These are phyloP conservation scores for Clarias platycephalus DNA, from an alignment of 2,797 vertebrate genomes.

Conservation along the genomic window DNA sequence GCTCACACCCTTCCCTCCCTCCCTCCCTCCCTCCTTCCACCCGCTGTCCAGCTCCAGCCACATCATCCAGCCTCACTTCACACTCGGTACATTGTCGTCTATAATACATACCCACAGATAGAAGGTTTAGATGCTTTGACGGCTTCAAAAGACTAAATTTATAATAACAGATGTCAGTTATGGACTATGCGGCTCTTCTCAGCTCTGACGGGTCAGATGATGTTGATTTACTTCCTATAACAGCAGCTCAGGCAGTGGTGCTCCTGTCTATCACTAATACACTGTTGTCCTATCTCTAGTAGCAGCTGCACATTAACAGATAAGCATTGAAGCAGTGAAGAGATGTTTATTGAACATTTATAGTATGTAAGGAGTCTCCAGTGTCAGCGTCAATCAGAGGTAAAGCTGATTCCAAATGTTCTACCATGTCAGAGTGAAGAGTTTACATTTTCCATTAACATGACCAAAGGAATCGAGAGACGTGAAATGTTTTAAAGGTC, in stretches of 20 bases:
- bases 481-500: no score
- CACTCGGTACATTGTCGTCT: not conserved
- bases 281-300: not conserved
- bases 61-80: not conserved
- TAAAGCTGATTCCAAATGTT: not conserved
- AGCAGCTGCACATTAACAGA: not conserved
- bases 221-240: not conserved
- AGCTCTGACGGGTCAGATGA: not conserved
- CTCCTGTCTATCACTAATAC: not conserved
- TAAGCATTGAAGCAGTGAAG: not conserved
- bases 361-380: constrained; percentile 2
- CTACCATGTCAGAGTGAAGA: not conserved
- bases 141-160: not conserved
- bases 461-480: no score
- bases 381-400: not conserved
- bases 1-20: constrained; percentile 40
- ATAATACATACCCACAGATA: not conserved
- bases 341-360: not conserved
- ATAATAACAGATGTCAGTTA: not conserved
- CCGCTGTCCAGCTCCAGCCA: constrained; percentile 27
- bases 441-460: not conserved
- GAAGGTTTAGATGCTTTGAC: not conserved
- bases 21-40: constrained; percentile 33
- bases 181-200: not conserved
- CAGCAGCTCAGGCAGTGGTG: not conserved